These are phyloP conservation scores for Atta colombica DNA, from an alignment of 1,140 invertebrate species.

Conservation along the genomic window DNA sequence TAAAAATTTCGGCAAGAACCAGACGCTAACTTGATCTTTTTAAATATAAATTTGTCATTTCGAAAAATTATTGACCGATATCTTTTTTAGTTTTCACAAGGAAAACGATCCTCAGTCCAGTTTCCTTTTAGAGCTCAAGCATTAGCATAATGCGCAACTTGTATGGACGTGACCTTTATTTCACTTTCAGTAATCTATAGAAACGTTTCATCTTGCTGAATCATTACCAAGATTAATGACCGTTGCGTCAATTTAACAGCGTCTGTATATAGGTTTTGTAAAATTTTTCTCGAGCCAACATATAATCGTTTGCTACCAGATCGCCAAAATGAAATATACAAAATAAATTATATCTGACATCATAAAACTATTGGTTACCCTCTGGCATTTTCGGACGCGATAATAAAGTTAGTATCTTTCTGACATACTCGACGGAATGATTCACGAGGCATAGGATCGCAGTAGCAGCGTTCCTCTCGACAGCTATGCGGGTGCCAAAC, in stretches of 20 bases:
- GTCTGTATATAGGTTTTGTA: not conserved
- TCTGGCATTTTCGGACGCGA: not conserved
- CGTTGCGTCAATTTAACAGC: not conserved
- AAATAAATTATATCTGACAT: not conserved
- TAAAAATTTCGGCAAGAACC: slow-evolving; percentile 23
- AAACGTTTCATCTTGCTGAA: slow-evolving; percentile 5
- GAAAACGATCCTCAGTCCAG: not conserved
- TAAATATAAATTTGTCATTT: not conserved
- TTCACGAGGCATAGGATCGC: slow-evolving; percentile 34
- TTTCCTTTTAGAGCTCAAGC: not conserved
- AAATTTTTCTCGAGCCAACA: not conserved
- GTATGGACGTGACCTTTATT: not conserved
- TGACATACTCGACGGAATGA: slow-evolving; percentile 7
- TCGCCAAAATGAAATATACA: too few species aligned
- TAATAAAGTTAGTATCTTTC: slow-evolving; percentile 36
- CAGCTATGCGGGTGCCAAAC: slow-evolving; percentile 68
- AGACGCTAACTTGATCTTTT: not conserved
- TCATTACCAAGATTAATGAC: slow-evolving; percentile 18
- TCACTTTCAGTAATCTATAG: slow-evolving; percentile 3
- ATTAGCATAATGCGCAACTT: slow-evolving; percentile 33
- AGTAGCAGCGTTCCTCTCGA: slow-evolving; percentile 58
- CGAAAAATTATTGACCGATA: not conserved
- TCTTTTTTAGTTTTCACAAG: not conserved
- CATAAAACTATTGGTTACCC: not conserved
- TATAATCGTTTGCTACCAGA: not conserved